Conservation (phyloP, 1,140 invertebrate genomes). For the Parapsyche elsis region DNA sequence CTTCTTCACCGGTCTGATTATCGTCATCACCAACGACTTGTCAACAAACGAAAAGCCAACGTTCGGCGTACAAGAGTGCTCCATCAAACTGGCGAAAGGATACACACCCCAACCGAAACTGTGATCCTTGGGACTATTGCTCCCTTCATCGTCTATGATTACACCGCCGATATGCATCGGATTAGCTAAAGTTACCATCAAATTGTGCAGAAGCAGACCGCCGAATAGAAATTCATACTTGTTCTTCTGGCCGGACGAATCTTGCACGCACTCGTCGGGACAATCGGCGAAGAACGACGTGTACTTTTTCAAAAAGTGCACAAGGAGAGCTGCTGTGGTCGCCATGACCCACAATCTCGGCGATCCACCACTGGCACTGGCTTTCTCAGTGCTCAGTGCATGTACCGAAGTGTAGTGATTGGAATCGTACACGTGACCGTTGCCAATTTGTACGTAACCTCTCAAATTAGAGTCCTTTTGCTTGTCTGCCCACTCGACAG, state of each 20-base stretch:
- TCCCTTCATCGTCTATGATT: slow-evolving; percentile 61
- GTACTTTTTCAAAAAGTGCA: slow-evolving; percentile 73
- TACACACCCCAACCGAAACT: slow-evolving; percentile 73
- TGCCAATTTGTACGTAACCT: slow-evolving; percentile 63
- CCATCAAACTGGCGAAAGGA: slow-evolving; percentile 85
- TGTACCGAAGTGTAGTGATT: slow-evolving; percentile 74
- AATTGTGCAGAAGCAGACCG: slow-evolving; percentile 76
- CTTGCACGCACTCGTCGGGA: slow-evolving; percentile 58
- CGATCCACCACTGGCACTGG: slow-evolving; percentile 80
- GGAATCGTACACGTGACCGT: slow-evolving; percentile 66
- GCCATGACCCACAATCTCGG: slow-evolving; percentile 70
- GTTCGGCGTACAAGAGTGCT: slow-evolving; percentile 92
- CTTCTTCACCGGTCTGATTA: slow-evolving; percentile 73
- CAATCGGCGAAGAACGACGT: slow-evolving; percentile 68
- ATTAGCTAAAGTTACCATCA: slow-evolving; percentile 85
- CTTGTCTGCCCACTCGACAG: slow-evolving; percentile 62
- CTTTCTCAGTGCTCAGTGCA: too few relatives aligned
- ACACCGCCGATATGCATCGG: slow-evolving; percentile 77
- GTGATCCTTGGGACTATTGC: slow-evolving; percentile 62
- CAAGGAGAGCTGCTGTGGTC: slow-evolving; percentile 70
- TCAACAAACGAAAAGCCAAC: neutral
- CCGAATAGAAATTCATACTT: slow-evolving; percentile 58
- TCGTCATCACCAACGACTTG: slow-evolving; percentile 67
- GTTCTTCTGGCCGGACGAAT: neutral
- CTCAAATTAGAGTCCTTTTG: slow-evolving; percentile 58